These are phyloP conservation scores for Xenopus laevis DNA, from an alignment of 2,113 vertebrate species.

Conservation along the genomic window DNA sequence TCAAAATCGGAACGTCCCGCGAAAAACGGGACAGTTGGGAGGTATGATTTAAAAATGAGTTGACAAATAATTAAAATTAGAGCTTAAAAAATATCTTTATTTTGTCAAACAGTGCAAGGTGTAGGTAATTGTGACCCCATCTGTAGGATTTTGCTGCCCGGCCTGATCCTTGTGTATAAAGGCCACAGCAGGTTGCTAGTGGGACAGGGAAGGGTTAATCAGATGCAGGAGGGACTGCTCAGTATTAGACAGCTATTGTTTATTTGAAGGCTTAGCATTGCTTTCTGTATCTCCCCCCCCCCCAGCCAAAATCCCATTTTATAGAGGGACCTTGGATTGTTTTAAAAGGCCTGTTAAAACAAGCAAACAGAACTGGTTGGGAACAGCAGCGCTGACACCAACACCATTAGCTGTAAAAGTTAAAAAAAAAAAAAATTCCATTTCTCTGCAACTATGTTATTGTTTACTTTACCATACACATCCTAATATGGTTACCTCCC, in stretches of 20 bases:
- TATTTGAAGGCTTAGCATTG: slow-evolving; percentile 26
- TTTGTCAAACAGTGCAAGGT: no score
- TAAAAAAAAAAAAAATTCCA: slow-evolving; percentile 64
- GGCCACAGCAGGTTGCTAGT: no score
- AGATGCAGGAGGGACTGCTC: slow-evolving; percentile 13
- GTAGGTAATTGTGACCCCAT: no score
- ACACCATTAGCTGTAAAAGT: slow-evolving; percentile 73
- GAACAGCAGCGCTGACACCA: slow-evolving; percentile 76
- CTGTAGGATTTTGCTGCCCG: no score
- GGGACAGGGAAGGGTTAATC: slow-evolving; percentile 36
- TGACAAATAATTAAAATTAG: no score
- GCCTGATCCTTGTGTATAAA: no score
- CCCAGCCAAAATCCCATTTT: slow-evolving; percentile 48
- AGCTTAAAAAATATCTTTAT: no score
- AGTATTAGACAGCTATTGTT: slow-evolving; percentile 12
- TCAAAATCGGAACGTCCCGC: no score
- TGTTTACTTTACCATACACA: slow-evolving; percentile 94
- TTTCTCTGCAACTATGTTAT: slow-evolving; percentile 95
- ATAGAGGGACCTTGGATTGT: slow-evolving; percentile 48
- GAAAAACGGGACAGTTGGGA: no score
- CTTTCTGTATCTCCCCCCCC: slow-evolving; percentile 11
- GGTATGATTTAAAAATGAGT: no score
- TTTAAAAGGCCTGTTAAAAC: slow-evolving; percentile 63
- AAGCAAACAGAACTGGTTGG: slow-evolving; percentile 62
- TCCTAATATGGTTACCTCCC: slow-evolving; percentile 97